These are phyloP conservation scores for Notocelia uddmanniana DNA, from an alignment of 2,888 invertebrate genomes.

Conservation along the genomic window DNA sequence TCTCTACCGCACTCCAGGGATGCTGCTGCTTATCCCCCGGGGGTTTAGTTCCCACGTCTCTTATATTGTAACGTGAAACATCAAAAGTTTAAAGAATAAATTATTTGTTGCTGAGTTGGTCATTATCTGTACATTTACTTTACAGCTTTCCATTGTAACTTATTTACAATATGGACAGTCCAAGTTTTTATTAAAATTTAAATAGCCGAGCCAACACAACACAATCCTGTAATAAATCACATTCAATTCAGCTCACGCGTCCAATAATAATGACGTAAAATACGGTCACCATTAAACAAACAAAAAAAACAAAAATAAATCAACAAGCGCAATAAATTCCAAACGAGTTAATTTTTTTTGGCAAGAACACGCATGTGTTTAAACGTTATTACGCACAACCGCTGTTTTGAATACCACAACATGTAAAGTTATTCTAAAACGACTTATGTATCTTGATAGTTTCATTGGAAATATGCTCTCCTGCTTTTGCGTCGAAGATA, in stretches of 20 bases:
- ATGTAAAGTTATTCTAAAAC: background rate
- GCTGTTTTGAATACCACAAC: background rate
- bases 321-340: slow-evolving; percentile 34
- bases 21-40: no score
- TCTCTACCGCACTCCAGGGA: no score
- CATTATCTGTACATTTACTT: no score
- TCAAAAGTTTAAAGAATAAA: no score
- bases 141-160: slow-evolving; percentile 1
- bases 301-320: slow-evolving; percentile 33
- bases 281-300: slow-evolving; percentile 8
- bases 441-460: no score
- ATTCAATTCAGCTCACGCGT: slow-evolving; percentile 7
- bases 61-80: no score
- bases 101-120: no score
- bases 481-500: slow-evolving; percentile 24
- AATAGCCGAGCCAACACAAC: background rate
- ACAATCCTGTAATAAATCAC: slow-evolving; percentile 2
- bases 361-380: slow-evolving; percentile 2
- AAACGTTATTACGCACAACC: background rate
- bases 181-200: background rate
- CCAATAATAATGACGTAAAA: slow-evolving; percentile 15
- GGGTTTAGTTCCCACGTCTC: no score
- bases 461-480: background rate
- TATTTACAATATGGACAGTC: background rate
- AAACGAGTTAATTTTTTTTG: background rate